phyloP scores from a whole-genome alignment of 2,888 invertebrate species.

The Spisula solida region DNA sequence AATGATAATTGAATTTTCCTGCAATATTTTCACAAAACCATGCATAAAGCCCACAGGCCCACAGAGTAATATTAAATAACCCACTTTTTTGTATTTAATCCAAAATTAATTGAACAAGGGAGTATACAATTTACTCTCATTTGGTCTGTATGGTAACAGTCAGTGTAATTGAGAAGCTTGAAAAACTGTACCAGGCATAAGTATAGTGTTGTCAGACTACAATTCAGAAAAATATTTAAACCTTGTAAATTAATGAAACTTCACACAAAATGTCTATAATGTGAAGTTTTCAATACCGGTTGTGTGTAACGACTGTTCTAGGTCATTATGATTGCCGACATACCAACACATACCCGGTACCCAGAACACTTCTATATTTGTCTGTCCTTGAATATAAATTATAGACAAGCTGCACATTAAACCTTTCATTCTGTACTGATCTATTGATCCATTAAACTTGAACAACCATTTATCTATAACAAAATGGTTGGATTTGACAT shows the following conservation, averaged over 20 bases:
- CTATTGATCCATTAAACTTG: background rate
- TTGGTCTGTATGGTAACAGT: constrained; percentile 7
- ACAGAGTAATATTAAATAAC: background rate
- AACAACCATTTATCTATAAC: constrained; percentile 12
- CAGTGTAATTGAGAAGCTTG: constrained; percentile 15
- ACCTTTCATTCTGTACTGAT: background rate
- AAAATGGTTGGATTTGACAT: background rate
- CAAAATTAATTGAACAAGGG: background rate
- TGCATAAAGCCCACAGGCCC: background rate
- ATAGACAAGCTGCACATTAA: background rate
- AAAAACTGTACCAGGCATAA: background rate
- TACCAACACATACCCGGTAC: background rate
- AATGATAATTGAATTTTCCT: background rate
- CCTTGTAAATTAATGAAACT: background rate
- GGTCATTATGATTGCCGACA: background rate
- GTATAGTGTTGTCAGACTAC: background rate
- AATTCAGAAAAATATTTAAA: background rate
- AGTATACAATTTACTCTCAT: background rate
- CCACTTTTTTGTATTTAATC: constrained; percentile 9
- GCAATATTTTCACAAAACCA: no score
- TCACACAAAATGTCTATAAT: constrained; percentile 6
- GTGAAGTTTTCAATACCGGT: background rate
- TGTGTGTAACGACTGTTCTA: background rate
- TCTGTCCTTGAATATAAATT: background rate
- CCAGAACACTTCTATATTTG: background rate